Evolutionary conservation across 2,797 vertebrate genomes (phyloP).

Genomic region (Urophycis tenuis): DNA sequence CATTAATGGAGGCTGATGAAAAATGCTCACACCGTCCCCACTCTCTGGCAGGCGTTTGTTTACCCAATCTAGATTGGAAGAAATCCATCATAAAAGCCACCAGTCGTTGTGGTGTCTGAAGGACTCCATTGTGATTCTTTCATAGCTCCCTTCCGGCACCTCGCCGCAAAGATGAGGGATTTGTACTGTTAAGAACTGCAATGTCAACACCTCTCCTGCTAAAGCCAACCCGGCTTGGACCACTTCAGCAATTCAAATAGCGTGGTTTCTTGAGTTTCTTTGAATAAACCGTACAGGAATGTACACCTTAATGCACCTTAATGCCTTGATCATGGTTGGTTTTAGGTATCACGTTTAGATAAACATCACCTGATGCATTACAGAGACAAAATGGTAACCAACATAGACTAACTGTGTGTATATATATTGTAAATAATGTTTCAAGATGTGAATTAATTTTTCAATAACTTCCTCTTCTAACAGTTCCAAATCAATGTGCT

Average conservation of each 20-base stretch:
- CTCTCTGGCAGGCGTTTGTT: slow-evolving; percentile 58
- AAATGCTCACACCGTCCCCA: slow-evolving; percentile 44
- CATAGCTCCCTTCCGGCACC: slow-evolving; percentile 32
- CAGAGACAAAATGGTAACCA: no score
- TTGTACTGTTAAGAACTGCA: not conserved
- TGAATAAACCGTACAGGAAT: not conserved
- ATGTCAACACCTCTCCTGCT: not conserved
- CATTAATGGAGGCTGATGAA: slow-evolving; percentile 60
- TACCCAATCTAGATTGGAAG: slow-evolving; percentile 56
- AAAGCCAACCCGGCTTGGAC: not conserved
- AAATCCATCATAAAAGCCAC: slow-evolving; percentile 56
- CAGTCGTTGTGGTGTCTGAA: slow-evolving; percentile 41
- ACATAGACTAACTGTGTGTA: no score
- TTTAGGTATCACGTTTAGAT: not conserved
- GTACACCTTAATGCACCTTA: not conserved
- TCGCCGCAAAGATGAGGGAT: slow-evolving; percentile 25
- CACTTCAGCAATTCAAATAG: no score
- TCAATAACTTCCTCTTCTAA: no score
- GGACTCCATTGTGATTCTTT: slow-evolving; percentile 33
- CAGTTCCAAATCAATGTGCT: no score
- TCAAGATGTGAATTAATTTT: no score
- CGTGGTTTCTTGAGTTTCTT: not conserved
- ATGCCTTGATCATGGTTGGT: not conserved
- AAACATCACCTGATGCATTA: not conserved
- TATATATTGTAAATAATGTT: no score